A percentile compares a stretch with the other conserved stretches of the same genome.
These are phyloP conservation scores for Phasia obesa DNA, from an alignment of 2,888 invertebrate genomes.

Conservation along the genomic window DNA sequence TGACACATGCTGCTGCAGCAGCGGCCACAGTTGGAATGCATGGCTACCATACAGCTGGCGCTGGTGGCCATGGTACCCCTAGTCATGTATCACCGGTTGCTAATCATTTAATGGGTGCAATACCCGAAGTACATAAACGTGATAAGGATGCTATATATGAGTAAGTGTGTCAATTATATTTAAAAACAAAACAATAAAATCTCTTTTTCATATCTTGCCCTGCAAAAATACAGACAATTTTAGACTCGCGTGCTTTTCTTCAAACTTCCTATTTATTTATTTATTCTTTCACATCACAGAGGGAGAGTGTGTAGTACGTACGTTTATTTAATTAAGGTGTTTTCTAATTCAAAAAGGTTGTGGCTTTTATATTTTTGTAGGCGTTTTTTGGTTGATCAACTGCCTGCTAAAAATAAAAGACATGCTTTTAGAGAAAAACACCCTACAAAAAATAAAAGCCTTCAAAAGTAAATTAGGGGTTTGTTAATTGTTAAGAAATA, in stretches of 20 bases:
- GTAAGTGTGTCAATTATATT: slow-evolving; percentile 88
- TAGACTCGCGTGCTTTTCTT: slow-evolving; percentile 68
- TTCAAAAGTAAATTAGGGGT: slow-evolving; percentile 66
- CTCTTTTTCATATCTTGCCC: slow-evolving; percentile 2
- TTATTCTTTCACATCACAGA: background rate
- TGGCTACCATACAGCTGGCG: slow-evolving; percentile 84
- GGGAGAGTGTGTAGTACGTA: slow-evolving; percentile 17
- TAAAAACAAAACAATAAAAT: background rate
- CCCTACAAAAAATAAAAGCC: background rate
- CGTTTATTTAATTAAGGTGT: slow-evolving; percentile 65
- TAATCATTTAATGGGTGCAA: slow-evolving; percentile 93
- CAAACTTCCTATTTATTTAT: slow-evolving; percentile 31
- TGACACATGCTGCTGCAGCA: slow-evolving; percentile 87
- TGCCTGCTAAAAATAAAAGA: background rate
- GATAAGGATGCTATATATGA: slow-evolving; percentile 99
- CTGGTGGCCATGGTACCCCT: slow-evolving; percentile 84
- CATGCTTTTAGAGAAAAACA: slow-evolving; percentile 12
- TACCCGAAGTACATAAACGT: slow-evolving; percentile 96
- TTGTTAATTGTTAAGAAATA: slow-evolving; percentile 37
- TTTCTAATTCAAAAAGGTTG: slow-evolving; percentile 43
- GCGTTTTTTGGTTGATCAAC: slow-evolving; percentile 62
- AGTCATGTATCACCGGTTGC: slow-evolving; percentile 92
- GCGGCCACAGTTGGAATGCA: slow-evolving; percentile 85
- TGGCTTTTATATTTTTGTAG: slow-evolving; percentile 63
- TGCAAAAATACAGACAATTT: slow-evolving; percentile 32